Conservation (phyloP, 2,113 vertebrate species). For the Petroica traversi region DNA sequence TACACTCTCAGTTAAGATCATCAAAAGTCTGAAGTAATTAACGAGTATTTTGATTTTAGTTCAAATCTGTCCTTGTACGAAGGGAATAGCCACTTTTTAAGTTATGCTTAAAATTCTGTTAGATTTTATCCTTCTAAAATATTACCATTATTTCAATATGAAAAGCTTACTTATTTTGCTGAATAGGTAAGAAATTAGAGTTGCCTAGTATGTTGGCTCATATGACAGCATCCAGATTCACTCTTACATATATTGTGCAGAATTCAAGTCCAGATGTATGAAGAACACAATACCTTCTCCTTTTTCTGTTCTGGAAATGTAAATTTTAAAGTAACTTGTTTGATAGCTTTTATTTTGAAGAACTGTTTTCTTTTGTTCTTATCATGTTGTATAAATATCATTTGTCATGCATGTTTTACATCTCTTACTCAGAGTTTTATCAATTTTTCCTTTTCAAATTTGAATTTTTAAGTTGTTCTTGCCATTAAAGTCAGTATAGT, state of each 20-base stretch:
- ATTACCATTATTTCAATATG: neutral
- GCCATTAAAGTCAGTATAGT: neutral
- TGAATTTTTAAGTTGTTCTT: neutral
- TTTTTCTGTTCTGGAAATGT: neutral
- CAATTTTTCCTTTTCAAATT: neutral
- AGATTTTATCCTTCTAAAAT: neutral
- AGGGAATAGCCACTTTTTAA: neutral
- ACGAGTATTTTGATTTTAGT: neutral
- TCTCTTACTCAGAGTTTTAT: neutral
- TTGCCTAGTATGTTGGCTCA: neutral
- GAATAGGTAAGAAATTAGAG: neutral
- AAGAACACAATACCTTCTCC: neutral
- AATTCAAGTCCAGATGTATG: neutral
- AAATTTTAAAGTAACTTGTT: neutral
- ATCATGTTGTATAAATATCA: neutral
- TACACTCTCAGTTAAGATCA: neutral
- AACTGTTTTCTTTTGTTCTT: neutral
- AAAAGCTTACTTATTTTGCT: neutral
- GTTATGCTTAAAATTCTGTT: neutral
- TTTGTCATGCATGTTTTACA: neutral
- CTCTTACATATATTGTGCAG: neutral
- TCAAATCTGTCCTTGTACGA: neutral
- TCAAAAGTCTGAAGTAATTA: neutral
- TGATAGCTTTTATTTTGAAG: neutral
- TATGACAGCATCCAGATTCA: neutral